These are phyloP conservation scores for Aporophyla lueneburgensis DNA, from an alignment of 2,888 invertebrate species.

Conservation along the genomic window DNA sequence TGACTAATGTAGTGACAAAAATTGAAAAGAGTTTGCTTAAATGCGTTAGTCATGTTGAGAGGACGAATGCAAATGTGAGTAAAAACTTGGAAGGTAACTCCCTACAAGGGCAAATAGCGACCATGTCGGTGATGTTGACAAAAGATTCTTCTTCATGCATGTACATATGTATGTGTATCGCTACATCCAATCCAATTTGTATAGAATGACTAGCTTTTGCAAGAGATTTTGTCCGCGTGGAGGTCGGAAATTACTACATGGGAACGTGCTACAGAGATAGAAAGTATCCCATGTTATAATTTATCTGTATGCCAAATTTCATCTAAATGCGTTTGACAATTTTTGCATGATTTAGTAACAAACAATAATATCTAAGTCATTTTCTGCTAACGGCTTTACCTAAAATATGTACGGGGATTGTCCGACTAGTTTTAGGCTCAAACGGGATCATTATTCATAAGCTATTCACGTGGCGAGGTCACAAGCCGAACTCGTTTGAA, in stretches of 20 bases:
- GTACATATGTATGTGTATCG: not conserved
- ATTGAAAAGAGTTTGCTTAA: not conserved
- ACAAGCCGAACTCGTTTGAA: constrained; percentile 37
- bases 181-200: not conserved
- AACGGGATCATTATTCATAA: constrained; percentile 39
- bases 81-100: no score
- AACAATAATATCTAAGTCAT: not conserved
- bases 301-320: no score
- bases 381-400: not conserved
- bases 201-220: no score
- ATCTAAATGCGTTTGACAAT: no score
- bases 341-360: no score
- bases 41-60: not conserved
- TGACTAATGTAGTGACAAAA: not conserved
- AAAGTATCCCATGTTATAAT: no score
- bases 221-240: no score
- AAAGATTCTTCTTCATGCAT: not conserved
- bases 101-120: not conserved
- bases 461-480: constrained; percentile 38
- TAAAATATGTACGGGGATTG: not conserved
- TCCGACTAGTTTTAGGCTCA: constrained; percentile 11
- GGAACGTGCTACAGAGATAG: no score
- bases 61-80: no score
- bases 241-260: no score
- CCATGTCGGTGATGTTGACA: not conserved